Evolutionary conservation across 2,888 invertebrate species (phyloP).

Genomic region (Theretra japonica): DNA sequence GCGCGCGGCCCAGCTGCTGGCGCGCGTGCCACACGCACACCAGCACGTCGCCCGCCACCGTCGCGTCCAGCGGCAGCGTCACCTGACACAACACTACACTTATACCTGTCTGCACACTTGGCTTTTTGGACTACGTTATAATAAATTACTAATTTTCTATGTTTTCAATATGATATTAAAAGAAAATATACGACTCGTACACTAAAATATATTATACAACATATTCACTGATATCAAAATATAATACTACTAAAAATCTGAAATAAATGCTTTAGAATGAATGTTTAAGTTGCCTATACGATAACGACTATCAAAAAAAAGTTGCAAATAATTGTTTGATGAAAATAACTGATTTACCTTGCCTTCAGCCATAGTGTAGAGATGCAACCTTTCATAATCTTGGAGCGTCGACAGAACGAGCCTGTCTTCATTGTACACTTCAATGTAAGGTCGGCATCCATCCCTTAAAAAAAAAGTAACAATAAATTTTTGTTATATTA

Average conservation of each 20-base stretch:
- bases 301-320: no score
- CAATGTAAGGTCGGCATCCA: conserved; percentile 96
- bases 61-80: conserved; percentile 89
- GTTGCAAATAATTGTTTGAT: no score
- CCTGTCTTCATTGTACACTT: conserved; percentile 95
- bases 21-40: conserved; percentile 93
- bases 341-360: conserved; percentile 79
- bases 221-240: no score
- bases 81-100: conserved; percentile 75
- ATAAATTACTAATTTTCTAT: no score
- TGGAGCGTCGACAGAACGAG: conserved; percentile 92
- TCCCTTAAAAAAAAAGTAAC: conserved; percentile 84
- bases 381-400: conserved; percentile 95
- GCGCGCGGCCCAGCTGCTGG: conserved; percentile 92
- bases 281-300: no score
- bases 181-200: no score
- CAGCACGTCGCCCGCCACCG: conserved; percentile 94
- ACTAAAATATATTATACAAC: no score
- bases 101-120: no score
- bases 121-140: no score
- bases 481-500: not conserved
- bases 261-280: no score
- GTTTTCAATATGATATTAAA: no score
- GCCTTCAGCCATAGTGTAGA: conserved; percentile 88
- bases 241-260: no score